A percentile compares a stretch with the other conserved stretches of the same genome.
These are phyloP conservation scores for Suricata suricatta DNA, from an alignment of 2,113 vertebrate genomes.

Conservation along the genomic window DNA sequence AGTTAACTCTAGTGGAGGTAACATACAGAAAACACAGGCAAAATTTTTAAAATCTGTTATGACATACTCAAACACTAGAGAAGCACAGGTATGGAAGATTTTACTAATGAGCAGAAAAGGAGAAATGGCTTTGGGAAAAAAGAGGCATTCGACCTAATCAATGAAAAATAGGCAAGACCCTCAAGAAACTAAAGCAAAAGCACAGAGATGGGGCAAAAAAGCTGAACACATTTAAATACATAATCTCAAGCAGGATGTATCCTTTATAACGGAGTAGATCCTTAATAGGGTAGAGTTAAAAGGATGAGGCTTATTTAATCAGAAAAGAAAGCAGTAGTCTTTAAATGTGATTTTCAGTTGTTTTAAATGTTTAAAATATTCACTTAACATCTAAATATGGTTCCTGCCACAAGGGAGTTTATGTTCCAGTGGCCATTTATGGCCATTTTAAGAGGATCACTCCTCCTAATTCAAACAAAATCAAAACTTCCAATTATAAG, in stretches of 20 bases:
- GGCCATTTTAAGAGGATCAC: not conserved
- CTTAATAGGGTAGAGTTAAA: not conserved
- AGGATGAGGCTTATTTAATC: not conserved
- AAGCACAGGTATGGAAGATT: not conserved
- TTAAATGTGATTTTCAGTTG: not conserved
- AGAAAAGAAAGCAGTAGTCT: not conserved
- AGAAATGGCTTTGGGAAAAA: not conserved
- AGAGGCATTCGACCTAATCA: not conserved
- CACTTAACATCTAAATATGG: not conserved
- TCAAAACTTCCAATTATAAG: not conserved
- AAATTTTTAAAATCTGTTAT: not conserved
- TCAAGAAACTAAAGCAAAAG: not conserved
- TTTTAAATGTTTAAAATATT: slow-evolving; percentile 30
- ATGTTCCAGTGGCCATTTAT: not conserved
- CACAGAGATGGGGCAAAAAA: not conserved
- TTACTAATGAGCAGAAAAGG: not conserved
- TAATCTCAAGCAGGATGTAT: not conserved
- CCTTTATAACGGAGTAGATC: not conserved
- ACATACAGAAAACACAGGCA: not conserved
- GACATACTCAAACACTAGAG: not conserved
- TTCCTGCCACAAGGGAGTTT: not conserved
- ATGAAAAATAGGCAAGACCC: not conserved
- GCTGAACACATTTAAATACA: not conserved
- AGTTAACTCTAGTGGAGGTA: slow-evolving; percentile 15
- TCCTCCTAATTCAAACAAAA: not conserved